Base-by-base conservation (phyloP, 2,888 invertebrate genomes). In the Dryadula phaetusa region DNA sequence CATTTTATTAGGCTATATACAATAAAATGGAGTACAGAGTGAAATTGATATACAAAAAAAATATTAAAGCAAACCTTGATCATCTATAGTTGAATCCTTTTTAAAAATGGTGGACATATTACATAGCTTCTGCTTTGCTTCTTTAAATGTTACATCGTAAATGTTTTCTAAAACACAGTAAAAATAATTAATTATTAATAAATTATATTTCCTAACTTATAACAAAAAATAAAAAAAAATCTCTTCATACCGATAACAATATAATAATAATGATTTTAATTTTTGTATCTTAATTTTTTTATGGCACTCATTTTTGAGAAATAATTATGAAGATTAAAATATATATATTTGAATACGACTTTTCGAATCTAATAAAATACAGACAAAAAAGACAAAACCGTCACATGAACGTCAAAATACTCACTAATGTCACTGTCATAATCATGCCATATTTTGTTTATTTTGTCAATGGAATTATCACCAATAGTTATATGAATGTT, bases 401-500 rank as follows among this genome's bases (percentile, higher is more conserved):
- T 7, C 16, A 52, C 16, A n/a, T 16, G 44, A 28, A 28, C 44
- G 10, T 8, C 58, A 28, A 60, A 32, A 20, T 10, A 87, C 92
- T 79, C 80, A 93, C 93, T 87, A 79, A 91, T 92, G 72, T 86
- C 88, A 72, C 72, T 76, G 25, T 93, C 79, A 78, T 93, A 94
- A 10, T 86, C 85, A 0, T 77, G 73, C 79, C 93, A 86, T 44
- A 95, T 86, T 22, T 77, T 77, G 14, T 88, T 75, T 37, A 95
- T 79, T 14, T 85, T 76, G 52, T 87, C 76, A 53, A 90, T 65
- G 5, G 89, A 84, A 0, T 80, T 81, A 0, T 86, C 77, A 64
- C 86, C 82, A 0, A 94, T 75, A 3, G 73, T 73, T 0, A 90
- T 77, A 46, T 72, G 61, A 20, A 92, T 73, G 0, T 87, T 84